These are phyloP conservation scores for Neuroterus valhalla DNA, from an alignment of 1,140 invertebrate genomes.

Conservation along the genomic window DNA sequence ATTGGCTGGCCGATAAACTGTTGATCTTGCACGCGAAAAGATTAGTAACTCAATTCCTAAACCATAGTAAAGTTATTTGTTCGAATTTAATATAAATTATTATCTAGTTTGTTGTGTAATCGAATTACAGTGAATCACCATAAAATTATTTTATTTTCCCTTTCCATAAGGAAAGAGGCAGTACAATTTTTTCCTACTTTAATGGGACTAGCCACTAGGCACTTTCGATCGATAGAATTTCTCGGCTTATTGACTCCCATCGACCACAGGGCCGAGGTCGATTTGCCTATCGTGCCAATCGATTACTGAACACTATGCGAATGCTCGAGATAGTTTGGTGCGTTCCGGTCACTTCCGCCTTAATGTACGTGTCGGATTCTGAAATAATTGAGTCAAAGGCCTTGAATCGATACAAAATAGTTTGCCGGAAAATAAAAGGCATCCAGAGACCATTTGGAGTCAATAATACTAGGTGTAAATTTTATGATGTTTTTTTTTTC, in stretches of 20 bases:
- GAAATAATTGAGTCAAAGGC: conserved; percentile 1
- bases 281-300: conserved; percentile 1
- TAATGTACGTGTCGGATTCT: background rate
- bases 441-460: background rate
- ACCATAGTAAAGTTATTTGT: background rate
- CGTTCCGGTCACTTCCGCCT: background rate
- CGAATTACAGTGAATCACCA: too few species aligned
- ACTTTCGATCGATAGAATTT: background rate
- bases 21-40: background rate
- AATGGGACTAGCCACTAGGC: background rate
- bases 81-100: too few species aligned
- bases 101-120: too few species aligned
- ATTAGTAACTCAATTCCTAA: background rate
- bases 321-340: background rate
- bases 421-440: background rate
- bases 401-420: background rate
- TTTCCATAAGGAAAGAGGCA: background rate
- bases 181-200: background rate
- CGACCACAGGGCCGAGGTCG: background rate
- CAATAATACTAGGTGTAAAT: background rate
- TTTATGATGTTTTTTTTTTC: background rate
- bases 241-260: background rate
- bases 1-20: background rate
- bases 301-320: background rate
- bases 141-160: background rate